Base-by-base conservation (phyloP, 2,113 vertebrate species). In the Neolamprologus kungweensis region DNA sequence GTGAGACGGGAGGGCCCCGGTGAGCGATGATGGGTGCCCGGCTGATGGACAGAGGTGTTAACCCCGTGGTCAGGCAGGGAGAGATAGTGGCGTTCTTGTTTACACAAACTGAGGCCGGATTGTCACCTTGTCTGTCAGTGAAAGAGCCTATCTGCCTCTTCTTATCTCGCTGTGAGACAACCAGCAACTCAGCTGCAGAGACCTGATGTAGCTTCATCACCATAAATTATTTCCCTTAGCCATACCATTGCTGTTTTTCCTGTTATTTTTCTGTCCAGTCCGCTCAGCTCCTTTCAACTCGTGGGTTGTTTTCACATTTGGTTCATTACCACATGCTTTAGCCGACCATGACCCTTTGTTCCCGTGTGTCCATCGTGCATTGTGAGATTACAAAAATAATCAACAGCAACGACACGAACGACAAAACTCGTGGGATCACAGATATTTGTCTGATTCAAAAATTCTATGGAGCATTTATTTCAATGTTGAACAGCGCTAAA, bases 91-190 rank as follows among this genome's bases (percentile, higher is more conserved):
- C 55, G 33, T 54, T 86, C 85, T 87, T 96, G 94, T 93, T 95
- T 91, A 93, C 92, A 90, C 81, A 89, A 80, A 75, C 85, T 10
- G 68, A 80, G 42, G 85, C 87, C 12, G n/a, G 83, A 87, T 93
- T 94, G 89, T 95, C 93, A 93, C 91, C 91, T 87, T 94, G 92
- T 92, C 94, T 90, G 89, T 95, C 91, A 92, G 71, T 65, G 86
- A 89, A 87, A 84, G 79, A 55, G 84, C 84, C 88, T 83, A 88
- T 90, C 86, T 88, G 47, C 88, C 35, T 81, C 65, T 58, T 80
- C 82, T 91, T 92, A 91, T 95, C 93, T 89, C 23, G 2, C 58
- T 16, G 40, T 2, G 23, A 94, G 92, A 93, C 91, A 90, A 88
- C 83, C 79, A 86, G 87, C 85, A 17, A 63, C 55, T 82, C 80